phyloP scores from a whole-genome alignment of 2,113 vertebrate genomes.

The Miniopterus natalensis region DNA sequence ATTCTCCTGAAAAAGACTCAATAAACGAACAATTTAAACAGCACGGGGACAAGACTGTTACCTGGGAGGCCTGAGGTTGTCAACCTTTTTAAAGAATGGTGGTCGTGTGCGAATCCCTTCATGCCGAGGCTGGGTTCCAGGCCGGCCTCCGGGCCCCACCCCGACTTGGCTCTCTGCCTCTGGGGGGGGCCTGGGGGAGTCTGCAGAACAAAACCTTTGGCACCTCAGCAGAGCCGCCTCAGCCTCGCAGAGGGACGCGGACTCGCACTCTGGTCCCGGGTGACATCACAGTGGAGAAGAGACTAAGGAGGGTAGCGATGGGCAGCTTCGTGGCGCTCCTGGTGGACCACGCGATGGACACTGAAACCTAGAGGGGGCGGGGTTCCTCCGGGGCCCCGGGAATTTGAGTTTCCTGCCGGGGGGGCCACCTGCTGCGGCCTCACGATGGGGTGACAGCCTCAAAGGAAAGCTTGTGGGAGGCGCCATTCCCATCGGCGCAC shows the following conservation, averaged over 20 bases:
- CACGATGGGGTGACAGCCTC: neutral
- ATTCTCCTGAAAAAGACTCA: neutral
- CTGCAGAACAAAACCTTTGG: neutral
- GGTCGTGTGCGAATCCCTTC: neutral
- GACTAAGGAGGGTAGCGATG: too few species aligned
- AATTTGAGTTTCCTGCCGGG: neutral
- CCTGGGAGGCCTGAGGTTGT: neutral
- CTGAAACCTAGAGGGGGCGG: neutral
- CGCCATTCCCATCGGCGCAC: slow-evolving; percentile 3
- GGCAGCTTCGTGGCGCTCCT: accelerated
- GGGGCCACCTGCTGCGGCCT: slow-evolving; percentile 68
- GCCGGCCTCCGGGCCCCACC: accelerated
- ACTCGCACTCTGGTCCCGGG: too few species aligned
- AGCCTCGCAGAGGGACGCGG: neutral
- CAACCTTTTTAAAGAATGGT: neutral
- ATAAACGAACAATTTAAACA: neutral
- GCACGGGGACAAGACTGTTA: neutral
- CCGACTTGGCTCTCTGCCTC: neutral
- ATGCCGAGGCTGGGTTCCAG: accelerated
- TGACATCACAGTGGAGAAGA: too few species aligned
- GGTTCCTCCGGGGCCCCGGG: too few species aligned
- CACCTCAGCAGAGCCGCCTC: too few species aligned
- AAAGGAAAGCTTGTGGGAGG: slow-evolving; percentile 43
- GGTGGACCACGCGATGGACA: neutral
- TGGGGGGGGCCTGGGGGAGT: accelerated